A percentile compares a stretch with the other conserved stretches of the same genome.
Evolutionary conservation across 2,113 vertebrate genomes (phyloP).

Genomic region (Channa maculata): DNA sequence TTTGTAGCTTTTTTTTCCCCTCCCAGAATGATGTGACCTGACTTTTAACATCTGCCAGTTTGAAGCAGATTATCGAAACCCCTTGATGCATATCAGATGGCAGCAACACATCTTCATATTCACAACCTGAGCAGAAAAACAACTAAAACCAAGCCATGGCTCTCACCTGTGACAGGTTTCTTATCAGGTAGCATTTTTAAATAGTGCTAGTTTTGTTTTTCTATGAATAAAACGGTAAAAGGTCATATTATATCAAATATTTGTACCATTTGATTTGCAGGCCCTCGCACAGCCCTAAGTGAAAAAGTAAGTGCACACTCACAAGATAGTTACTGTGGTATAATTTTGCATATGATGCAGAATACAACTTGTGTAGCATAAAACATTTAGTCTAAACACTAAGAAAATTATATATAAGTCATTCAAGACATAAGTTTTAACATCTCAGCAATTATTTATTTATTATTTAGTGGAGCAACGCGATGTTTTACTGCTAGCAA

Average conservation of each 20-base stretch:
- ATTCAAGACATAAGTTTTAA: too few species aligned
- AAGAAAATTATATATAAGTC: too few species aligned
- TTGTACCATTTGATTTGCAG: background rate
- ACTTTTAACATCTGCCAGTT: constrained; percentile 44
- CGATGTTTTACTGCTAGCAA: too few species aligned
- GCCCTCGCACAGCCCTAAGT: background rate
- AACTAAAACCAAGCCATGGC: background rate
- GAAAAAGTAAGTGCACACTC: background rate
- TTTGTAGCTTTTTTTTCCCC: background rate
- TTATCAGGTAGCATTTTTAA: background rate
- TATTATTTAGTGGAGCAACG: too few species aligned
- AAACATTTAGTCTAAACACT: background rate
- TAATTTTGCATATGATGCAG: background rate
- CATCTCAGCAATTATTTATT: too few species aligned
- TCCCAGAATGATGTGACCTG: constrained; percentile 16
- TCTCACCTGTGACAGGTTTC: constrained; percentile 15
- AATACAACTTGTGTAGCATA: background rate
- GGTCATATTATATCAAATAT: background rate
- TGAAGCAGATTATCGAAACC: constrained; percentile 24
- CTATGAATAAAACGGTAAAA: background rate
- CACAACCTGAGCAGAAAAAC: background rate
- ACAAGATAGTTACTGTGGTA: too few species aligned
- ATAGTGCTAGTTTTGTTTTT: background rate
- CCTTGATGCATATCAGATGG: constrained; percentile 4
- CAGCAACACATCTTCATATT: background rate